Base-by-base conservation (phyloP, 2,797 vertebrate species). In the Helostoma temminkii region DNA sequence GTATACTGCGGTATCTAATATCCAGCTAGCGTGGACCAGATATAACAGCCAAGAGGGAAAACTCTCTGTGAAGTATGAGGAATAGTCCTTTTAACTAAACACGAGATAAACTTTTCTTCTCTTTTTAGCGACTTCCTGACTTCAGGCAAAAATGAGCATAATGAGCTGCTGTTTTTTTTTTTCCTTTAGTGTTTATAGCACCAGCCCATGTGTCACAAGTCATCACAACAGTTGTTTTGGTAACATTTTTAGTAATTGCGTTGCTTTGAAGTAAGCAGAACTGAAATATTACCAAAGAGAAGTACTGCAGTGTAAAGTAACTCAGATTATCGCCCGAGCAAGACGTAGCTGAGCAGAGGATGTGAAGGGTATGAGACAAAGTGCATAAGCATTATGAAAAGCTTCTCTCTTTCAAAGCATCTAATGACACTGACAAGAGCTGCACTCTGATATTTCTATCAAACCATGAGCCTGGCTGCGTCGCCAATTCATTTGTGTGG, bases 291-390 rank as follows among this genome's bases (percentile, higher is more conserved):
- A 53, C 32, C 22, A 67, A 55, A 66, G 46, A 71, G 64, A 65
- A 43, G 49, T 49, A 45, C 45, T 30, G 28, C 34, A 39, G 4
- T 66, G 37, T 73, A 45, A 54, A 47, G 66, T 48, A 85, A 87
- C 87, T 90, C 74, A 76, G 37, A 73, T 60, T 74, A 83, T 60
- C 65, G 19, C 43, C 53, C 50, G n/a, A n/a, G n/a, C n/a, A 37
- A 48, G 19, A 47, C 46, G 65, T 62, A 28, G 57, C 21, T 58
- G 58, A 68, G 36, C 50, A 12, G 34, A 61, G 64, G 25, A 62
- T 6, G 22, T 52, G 4, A 32, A 32, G 9, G 32, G 11, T 10
- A 12, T 34, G 32, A 11, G 32, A 12, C 10, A 34, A 12, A 11
- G 12, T 48, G 56, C n/a, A 42, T 18, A 49, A 76, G 72, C 50